Base-by-base conservation (phyloP, 2,797 vertebrate species). In the Syngnathus acus region DNA sequence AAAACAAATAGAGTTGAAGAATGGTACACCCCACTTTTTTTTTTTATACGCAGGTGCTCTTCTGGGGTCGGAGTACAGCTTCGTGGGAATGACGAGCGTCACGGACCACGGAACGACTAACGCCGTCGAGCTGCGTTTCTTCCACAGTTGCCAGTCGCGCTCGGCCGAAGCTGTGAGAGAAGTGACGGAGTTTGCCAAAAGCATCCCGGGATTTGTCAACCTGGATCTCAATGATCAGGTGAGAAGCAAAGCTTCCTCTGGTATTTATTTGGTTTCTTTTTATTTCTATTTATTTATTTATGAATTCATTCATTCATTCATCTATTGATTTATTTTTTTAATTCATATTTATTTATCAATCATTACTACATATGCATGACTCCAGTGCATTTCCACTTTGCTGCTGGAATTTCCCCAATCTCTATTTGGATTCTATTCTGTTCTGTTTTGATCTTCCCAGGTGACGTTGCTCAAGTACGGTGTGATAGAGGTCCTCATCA, bases 171-270 rank as follows among this genome's bases (percentile, higher is more conserved):
- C 93, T 0, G 94, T 99, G 73, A 94, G 98, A 71, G 97, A 99
- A 84, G 95, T 99, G 77, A 99, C 97, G 0, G 97, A 99, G 80
- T 99, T 98, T 9, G 97, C 97, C 80, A 99, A 99, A 84, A 98
- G 87, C 75, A 99, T 99, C 81, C 97, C 97, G 0, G 97, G 97
- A 16, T 99, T 99, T n/a, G 78, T 95, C 14, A 87, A 74, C 47
- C 92, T 99, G 72, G 97, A 99, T 87, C 90, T 99, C 57, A 99
- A 99, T 5, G 97, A 99, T 84, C 97, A 99, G 92, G 91, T 92
- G 48, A 82, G 77, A 50, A 23, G 16, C 58, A 21, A 45, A 45
- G 13, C 21, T 19, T 17, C 14, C 43, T n/a, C 26, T 32, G 16
- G 3, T 26, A 26, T 62, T 45, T 43, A 14, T 23, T 13, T 5